Percentiles rank a stretch among this genome's conserved stretches.
phyloP scores from a whole-genome alignment of 2,888 invertebrate species.

The Perdita meconis region DNA sequence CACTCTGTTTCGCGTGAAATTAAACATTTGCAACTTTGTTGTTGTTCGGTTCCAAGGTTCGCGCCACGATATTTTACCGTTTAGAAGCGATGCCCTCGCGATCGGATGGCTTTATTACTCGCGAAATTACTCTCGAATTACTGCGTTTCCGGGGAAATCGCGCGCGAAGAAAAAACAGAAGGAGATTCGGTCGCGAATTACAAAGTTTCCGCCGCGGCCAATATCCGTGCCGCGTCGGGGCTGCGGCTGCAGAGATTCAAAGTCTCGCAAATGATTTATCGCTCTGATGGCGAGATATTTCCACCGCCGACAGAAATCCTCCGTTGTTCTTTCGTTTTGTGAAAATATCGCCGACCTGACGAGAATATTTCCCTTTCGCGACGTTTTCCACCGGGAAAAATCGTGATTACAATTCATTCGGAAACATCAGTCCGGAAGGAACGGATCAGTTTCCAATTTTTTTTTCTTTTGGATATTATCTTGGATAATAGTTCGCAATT shows the following conservation, averaged over 20 bases:
- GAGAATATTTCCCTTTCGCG: background rate
- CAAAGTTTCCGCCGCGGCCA: slow-evolving; percentile 7
- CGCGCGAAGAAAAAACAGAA: background rate
- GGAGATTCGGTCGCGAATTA: slow-evolving; percentile 10
- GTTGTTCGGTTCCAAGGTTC: too few species aligned
- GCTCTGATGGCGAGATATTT: background rate
- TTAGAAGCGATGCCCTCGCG: background rate
- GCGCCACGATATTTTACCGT: too few species aligned
- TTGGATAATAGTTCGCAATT: too few species aligned
- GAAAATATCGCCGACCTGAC: background rate
- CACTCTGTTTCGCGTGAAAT: too few species aligned
- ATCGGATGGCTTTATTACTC: slow-evolving; percentile 11
- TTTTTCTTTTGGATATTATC: background rate
- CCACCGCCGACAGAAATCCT: background rate
- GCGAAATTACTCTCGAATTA: slow-evolving; percentile 28
- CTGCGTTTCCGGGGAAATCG: background rate
- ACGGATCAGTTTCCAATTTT: too few species aligned
- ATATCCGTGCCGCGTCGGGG: background rate
- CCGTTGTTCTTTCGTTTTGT: background rate
- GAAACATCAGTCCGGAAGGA: background rate
- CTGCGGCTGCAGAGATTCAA: background rate
- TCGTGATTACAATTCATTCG: background rate
- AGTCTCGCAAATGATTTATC: slow-evolving; percentile 19
- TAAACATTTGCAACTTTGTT: too few species aligned
- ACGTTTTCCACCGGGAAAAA: too few species aligned